These are phyloP conservation scores for Micrasema longulum DNA, from an alignment of 1,140 invertebrate genomes.

Conservation along the genomic window DNA sequence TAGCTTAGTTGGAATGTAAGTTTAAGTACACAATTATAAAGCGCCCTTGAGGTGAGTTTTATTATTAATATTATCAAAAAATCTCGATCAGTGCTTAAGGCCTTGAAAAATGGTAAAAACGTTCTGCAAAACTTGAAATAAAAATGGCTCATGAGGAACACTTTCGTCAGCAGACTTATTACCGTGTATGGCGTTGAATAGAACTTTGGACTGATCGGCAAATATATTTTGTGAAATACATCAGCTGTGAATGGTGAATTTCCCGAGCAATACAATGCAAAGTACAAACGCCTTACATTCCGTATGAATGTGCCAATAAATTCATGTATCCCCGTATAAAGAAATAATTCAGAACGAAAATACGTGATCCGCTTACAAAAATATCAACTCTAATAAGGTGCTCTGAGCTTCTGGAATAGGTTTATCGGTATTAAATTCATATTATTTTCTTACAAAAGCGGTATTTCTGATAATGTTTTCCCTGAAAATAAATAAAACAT, in stretches of 20 bases:
- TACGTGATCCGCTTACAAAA: conserved; percentile 28
- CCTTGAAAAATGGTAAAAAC: too few species aligned
- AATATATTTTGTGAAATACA: conserved; percentile 4
- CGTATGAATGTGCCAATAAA: conserved; percentile 36
- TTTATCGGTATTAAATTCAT: conserved; percentile 18
- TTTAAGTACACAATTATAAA: too few species aligned
- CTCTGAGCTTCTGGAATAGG: background rate
- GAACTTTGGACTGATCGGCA: too few species aligned
- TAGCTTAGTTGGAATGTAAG: too few species aligned
- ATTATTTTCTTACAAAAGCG: background rate
- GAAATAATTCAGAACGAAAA: conserved; percentile 37
- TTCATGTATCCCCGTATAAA: conserved; percentile 35
- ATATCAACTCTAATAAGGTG: conserved; percentile 20
- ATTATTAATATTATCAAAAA: too few species aligned
- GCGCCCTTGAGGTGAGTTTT: too few species aligned
- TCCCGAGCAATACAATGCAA: conserved; percentile 17
- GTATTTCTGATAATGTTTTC: background rate
- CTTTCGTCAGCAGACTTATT: too few species aligned
- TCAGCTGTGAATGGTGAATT: background rate
- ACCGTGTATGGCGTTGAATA: too few species aligned
- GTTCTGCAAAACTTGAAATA: too few species aligned
- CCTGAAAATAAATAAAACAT: too few species aligned
- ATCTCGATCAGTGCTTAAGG: too few species aligned
- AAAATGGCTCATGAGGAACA: too few species aligned
- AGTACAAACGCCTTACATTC: conserved; percentile 17